Conservation (phyloP, 2,888 invertebrate species). For the Brenthis hecate region DNA sequence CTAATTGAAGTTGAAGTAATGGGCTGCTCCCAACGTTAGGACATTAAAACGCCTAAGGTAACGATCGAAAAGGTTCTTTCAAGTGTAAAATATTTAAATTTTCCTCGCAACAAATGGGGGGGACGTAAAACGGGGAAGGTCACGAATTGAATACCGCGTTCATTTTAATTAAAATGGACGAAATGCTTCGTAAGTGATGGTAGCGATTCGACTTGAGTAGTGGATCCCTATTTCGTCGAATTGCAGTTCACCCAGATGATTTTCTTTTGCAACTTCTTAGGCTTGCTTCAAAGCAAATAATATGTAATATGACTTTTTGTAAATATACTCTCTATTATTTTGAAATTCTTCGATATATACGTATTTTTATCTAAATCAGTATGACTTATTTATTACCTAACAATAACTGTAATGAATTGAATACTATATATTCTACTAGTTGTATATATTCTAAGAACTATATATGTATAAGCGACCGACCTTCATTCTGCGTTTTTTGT, state of each 20-base stretch:
- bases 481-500: no score
- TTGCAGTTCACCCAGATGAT: conserved; percentile 21
- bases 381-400: no score
- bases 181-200: conserved; percentile 27
- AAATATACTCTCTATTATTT: no score
- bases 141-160: conserved; percentile 46
- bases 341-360: no score
- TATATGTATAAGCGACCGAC: no score
- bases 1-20: conserved; percentile 77
- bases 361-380: no score
- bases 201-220: conserved; percentile 2
- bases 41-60: conserved; percentile 73
- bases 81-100: conserved; percentile 77
- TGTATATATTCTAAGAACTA: no score
- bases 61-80: conserved; percentile 65
- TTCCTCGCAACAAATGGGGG: conserved; percentile 61
- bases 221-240: conserved; percentile 6
- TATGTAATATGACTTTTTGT: not conserved
- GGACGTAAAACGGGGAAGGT: conserved; percentile 47
- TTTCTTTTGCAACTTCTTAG: conserved; percentile 13
- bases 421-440: no score
- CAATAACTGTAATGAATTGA: no score
- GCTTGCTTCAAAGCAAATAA: conserved; percentile 1
- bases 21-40: conserved; percentile 49
- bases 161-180: conserved; percentile 65